Evolutionary conservation across 2,113 vertebrate species (phyloP).

Genomic region (Cyphomyrus discorhynchus): DNA sequence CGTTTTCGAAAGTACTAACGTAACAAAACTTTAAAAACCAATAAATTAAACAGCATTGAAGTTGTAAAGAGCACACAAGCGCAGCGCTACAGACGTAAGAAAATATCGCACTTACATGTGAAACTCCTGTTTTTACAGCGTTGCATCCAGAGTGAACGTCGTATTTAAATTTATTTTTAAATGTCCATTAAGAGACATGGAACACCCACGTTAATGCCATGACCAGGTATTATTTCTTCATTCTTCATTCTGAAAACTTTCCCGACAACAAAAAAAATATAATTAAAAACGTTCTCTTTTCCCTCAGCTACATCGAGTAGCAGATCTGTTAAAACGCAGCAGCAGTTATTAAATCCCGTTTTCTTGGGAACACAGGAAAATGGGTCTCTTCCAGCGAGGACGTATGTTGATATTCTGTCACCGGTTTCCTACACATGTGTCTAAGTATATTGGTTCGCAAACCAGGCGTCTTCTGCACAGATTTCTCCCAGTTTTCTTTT

Average conservation of each 20-base stretch:
- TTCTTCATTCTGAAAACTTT: constrained; percentile 23
- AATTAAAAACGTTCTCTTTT: constrained; percentile 19
- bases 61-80: neutral
- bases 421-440: constrained; percentile 29
- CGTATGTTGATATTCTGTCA: constrained; percentile 21
- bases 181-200: constrained; percentile 34
- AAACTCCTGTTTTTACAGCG: constrained; percentile 54
- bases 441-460: constrained; percentile 12
- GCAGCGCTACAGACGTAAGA: constrained; percentile 1
- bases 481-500: constrained; percentile 18
- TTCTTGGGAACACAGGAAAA: constrained; percentile 20
- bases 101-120: constrained; percentile 52
- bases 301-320: constrained; percentile 23
- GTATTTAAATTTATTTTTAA: constrained; percentile 28
- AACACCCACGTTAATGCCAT: constrained; percentile 30
- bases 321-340: constrained; percentile 15
- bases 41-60: neutral
- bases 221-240: constrained; percentile 24
- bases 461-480: constrained; percentile 10
- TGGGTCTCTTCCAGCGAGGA: constrained; percentile 17
- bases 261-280: neutral
- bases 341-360: constrained; percentile 27
- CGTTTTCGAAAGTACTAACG: neutral
- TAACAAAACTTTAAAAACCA: constrained; percentile 1
- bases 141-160: constrained; percentile 25